Base-by-base conservation (phyloP, 2,113 vertebrate genomes). In the Amblyornis subalaris region DNA sequence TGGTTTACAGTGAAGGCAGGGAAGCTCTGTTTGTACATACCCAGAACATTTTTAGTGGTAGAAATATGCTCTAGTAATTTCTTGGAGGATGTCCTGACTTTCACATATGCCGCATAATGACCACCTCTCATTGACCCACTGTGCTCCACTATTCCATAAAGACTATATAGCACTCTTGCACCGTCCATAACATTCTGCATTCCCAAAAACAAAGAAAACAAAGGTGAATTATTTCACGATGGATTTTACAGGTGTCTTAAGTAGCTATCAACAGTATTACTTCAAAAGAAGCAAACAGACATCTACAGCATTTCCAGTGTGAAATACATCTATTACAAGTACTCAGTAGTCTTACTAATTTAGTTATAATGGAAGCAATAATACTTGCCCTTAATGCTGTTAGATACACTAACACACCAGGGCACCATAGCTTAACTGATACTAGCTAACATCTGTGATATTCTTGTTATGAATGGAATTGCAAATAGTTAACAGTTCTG, bases 101-200 rank as follows among this genome's bases (percentile, higher is more conserved):
- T 99, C 77, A 99, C 99, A 28, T 99, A 99, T 0, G 99, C 99
- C 0, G 99, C 97, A 72, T 99, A 99, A 91, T 99, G 99, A 15
- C 99, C 99, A 16, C 98, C 99, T 67, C 98, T 98, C 99, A 99
- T 99, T 0, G 99, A 99, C 53, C 99, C 99, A 6, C 98, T 99
- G 58, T 99, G 99, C 76, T 99, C 99, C 40, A 99, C 99, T 90
- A 99, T 98, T 89, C 99, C 99, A 33, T 99, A 99, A 25, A 99
- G 98, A 62, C 98, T 98, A n/a, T 99, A 99, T 5, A 99, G 98
- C 94, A 99, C 99, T 77, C 98, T 97, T 75, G 98, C 98, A 62
- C 98, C 98, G 9, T 98, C 96, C 7, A 90, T 96, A 40, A 99
- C 98, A 36, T 99, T 99, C 99, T 99, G 79, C 94, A 64, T 60